Evolutionary conservation across 2,797 vertebrate species (phyloP).

Genomic region (Alosa sapidissima): DNA sequence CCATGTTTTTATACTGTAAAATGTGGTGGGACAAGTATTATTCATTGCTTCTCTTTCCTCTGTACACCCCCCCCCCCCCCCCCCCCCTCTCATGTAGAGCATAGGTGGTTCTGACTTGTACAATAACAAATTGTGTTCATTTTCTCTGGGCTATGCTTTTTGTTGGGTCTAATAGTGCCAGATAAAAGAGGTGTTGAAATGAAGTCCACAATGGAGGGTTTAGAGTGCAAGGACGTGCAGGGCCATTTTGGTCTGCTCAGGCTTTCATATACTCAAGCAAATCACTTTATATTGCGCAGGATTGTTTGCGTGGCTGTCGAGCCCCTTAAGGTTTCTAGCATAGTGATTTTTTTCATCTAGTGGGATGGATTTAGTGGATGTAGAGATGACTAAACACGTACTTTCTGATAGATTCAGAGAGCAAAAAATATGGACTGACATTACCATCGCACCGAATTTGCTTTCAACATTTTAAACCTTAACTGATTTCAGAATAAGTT

Average conservation of each 20-base stretch:
- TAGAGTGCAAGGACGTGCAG: slow-evolving; percentile 55
- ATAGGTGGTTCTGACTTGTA: not conserved
- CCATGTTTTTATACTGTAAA: not conserved
- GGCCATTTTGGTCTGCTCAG: slow-evolving; percentile 43
- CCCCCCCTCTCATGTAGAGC: not conserved
- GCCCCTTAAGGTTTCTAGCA: not conserved
- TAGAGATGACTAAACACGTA: not conserved
- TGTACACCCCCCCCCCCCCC: not conserved
- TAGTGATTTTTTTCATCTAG: not conserved
- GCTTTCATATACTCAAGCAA: slow-evolving; percentile 46
- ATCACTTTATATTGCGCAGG: slow-evolving; percentile 44
- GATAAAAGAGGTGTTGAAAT: slow-evolving; percentile 52
- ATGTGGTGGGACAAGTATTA: not conserved
- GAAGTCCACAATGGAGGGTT: slow-evolving; percentile 49
- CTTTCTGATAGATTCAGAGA: not conserved
- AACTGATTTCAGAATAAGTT: not conserved
- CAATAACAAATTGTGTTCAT: not conserved
- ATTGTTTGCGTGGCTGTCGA: slow-evolving; percentile 34
- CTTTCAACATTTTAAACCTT: not conserved
- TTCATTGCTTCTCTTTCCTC: not conserved
- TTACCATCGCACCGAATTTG: not conserved
- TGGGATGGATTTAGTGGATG: not conserved
- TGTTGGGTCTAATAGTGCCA: slow-evolving; percentile 37
- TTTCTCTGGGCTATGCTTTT: slow-evolving; percentile 29
- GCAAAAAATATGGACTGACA: not conserved